phyloP scores from a whole-genome alignment of 2,113 vertebrate genomes.

The Megaceryle maxima region DNA sequence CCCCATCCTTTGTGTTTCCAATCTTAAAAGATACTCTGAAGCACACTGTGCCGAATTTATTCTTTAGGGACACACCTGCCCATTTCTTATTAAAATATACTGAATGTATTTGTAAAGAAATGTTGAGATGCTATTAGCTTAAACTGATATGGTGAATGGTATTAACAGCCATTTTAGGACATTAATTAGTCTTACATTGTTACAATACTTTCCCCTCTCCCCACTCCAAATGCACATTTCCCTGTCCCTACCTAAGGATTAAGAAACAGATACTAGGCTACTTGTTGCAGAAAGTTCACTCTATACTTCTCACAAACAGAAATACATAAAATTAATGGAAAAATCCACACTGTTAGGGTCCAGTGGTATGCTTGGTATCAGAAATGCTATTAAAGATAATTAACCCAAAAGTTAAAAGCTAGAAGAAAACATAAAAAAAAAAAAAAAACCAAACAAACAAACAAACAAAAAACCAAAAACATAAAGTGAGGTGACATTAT shows the following conservation, averaged over 20 bases:
- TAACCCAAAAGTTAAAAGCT: neutral
- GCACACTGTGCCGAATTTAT: neutral
- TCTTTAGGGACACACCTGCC: neutral
- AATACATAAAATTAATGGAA: neutral
- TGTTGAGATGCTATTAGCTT: neutral
- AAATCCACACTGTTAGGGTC: neutral
- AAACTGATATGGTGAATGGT: neutral
- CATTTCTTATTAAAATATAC: neutral
- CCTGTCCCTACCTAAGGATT: neutral
- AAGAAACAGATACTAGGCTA: neutral
- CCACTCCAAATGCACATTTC: fast-evolving
- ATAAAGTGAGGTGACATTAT: neutral
- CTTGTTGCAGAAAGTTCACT: neutral
- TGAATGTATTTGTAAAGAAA: neutral
- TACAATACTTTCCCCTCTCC: neutral
- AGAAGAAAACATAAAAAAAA: neutral
- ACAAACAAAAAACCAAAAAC: neutral
- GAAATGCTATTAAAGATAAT: neutral
- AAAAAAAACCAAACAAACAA: too few relatives aligned
- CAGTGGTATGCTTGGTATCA: neutral
- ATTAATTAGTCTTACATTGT: neutral
- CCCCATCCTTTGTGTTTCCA: neutral
- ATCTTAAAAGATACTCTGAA: neutral
- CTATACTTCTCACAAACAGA: neutral
- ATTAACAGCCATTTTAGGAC: neutral